Percentiles rank a stretch among this genome's conserved stretches.
Conservation (phyloP, 2,113 vertebrate genomes). For the Pimephales promelas region DNA sequence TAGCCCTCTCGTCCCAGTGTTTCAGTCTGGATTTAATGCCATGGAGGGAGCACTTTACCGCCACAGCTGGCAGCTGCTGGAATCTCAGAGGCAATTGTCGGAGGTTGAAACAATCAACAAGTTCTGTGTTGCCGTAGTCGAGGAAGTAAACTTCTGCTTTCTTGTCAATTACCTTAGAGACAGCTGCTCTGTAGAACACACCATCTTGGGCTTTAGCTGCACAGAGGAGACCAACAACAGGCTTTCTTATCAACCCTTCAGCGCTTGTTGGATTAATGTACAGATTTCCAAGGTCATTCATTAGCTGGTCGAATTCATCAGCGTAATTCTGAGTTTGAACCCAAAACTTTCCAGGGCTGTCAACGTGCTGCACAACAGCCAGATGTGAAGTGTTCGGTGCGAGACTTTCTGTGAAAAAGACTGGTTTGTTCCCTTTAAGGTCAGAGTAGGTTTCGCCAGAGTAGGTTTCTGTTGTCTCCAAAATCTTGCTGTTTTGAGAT, state of each 20-base stretch:
- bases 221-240: slow-evolving; percentile 79
- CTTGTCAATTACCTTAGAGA: slow-evolving; percentile 70
- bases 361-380: slow-evolving; percentile 76
- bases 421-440: slow-evolving; percentile 33
- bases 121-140: slow-evolving; percentile 81
- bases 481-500: slow-evolving; percentile 16
- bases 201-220: slow-evolving; percentile 80
- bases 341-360: slow-evolving; percentile 86
- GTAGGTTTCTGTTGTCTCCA: slow-evolving; percentile 7
- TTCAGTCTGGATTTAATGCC: slow-evolving; percentile 73
- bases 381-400: slow-evolving; percentile 70
- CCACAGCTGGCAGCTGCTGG: slow-evolving; percentile 77
- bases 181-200: slow-evolving; percentile 79
- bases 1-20: slow-evolving; percentile 78
- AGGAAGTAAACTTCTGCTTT: slow-evolving; percentile 80
- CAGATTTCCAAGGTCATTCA: slow-evolving; percentile 74
- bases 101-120: slow-evolving; percentile 71
- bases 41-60: slow-evolving; percentile 82
- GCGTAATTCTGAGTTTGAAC: slow-evolving; percentile 77
- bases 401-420: slow-evolving; percentile 64
- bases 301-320: slow-evolving; percentile 76
- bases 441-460: background rate
- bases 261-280: slow-evolving; percentile 72
- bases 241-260: slow-evolving; percentile 65
- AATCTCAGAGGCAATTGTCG: slow-evolving; percentile 78